Evolutionary conservation across 2,888 invertebrate species (phyloP), one percentile per base, ranked within the genome.

Genomic region (Dicranocentrus wangi): DNA sequence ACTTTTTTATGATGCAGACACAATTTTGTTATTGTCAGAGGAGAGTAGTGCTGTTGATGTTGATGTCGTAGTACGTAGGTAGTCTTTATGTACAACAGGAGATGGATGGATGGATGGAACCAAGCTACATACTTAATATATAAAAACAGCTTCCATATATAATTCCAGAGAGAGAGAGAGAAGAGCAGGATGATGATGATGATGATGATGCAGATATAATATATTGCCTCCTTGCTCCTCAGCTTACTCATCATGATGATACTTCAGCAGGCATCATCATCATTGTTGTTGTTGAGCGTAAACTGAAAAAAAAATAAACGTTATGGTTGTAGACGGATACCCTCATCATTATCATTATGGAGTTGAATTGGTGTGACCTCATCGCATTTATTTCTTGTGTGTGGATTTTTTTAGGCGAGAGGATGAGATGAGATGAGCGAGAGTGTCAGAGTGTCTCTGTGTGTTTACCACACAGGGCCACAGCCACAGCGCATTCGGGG

Each of bases 361-460:
- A 61, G 68, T 68, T 77, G 68, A 77, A 68, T 77, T 69, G 76
- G 70, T 55, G 32, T 70, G 78, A 78, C 69, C 70, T 78, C 78
- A 70, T 78, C 78, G 60, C 70, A 70, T 78, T 69, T 70, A 78
- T 70, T 78, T 65, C 25, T 19, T n/a, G 7, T 10, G 60, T 1
- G 1, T 53, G 53, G 53, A 42, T 42, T 42, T 13, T 10, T 42
- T 13, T 13, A 42, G 7, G 8, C 42, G 42, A 10, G 42, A 7
- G 42, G 17, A 21, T 17, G 10, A 53, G 10, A 53, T 21, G 10
- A 53, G 21, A 53, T 53, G 53, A 53, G 53, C 13, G n/a, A n/a
- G n/a, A n/a, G n/a, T n/a, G n/a, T n/a, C n/a, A n/a, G n/a, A n/a
- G n/a, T n/a, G n/a, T n/a, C n/a, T n/a, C n/a, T n/a, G n/a, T n/a